Conservation (phyloP, 2,797 vertebrate species). For the Ctenosaura bakeri region DNA sequence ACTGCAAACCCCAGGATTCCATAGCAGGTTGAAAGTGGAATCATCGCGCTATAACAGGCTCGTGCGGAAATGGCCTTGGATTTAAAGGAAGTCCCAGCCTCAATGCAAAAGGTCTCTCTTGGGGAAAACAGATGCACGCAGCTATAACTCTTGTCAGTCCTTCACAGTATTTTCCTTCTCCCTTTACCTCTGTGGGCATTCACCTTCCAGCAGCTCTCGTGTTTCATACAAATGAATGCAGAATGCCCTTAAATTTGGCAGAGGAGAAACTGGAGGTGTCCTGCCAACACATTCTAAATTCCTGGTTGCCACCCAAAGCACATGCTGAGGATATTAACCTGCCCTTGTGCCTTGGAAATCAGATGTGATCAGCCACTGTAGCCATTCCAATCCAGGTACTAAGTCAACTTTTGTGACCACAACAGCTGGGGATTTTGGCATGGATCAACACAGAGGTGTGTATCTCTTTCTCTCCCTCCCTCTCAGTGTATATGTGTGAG, state of each 20-base stretch:
- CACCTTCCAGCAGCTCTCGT: conserved; percentile 41
- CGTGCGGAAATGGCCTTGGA: no score
- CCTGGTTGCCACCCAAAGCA: conserved; percentile 43
- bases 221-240: conserved; percentile 31
- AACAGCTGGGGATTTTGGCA: conserved; percentile 62
- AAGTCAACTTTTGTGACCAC: conserved; percentile 49
- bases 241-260: conserved; percentile 33
- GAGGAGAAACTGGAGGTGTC: conserved; percentile 38
- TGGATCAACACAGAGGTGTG: background rate
- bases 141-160: conserved; percentile 22
- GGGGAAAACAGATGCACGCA: background rate
- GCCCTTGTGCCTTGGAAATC: conserved; percentile 36
- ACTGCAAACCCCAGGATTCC: no score
- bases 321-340: conserved; percentile 38
- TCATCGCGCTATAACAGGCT: no score
- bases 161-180: background rate
- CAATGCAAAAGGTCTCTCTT: background rate
- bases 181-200: conserved; percentile 14
- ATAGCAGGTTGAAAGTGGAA: no score
- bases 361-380: conserved; percentile 21
- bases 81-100: no score
- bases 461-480: no score
- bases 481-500: no score
- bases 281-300: conserved; percentile 44
- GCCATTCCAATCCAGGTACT: conserved; percentile 47